A percentile compares a stretch with the other conserved stretches of the same genome.
Evolutionary conservation across 1,140 invertebrate species (phyloP).

Genomic region (Pachypsylla venusta): DNA sequence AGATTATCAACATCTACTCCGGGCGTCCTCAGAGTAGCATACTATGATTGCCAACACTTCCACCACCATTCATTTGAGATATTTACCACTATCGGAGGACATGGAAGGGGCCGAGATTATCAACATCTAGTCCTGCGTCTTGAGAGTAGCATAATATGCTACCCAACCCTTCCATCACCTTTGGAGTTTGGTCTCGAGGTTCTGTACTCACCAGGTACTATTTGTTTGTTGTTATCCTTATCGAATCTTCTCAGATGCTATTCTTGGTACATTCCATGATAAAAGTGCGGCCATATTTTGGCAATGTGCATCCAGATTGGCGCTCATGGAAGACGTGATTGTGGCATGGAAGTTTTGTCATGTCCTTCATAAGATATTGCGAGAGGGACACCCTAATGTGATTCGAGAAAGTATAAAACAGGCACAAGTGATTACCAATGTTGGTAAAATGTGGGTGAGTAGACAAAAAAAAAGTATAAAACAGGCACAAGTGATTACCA

Average conservation of each 20-base stretch:
- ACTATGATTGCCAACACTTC: too few species aligned
- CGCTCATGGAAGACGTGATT: slow-evolving; percentile 80
- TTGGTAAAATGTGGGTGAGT: slow-evolving; percentile 77
- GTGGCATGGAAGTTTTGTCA: slow-evolving; percentile 98
- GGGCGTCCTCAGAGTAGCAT: too few species aligned
- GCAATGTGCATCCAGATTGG: slow-evolving; percentile 63
- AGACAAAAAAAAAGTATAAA: slow-evolving; percentile 51
- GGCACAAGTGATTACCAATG: slow-evolving; percentile 54
- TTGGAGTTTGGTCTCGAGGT: too few species aligned
- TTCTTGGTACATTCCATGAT: slow-evolving; percentile 90
- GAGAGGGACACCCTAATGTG: slow-evolving; percentile 83
- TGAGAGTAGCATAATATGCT: too few species aligned
- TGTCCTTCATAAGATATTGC: slow-evolving; percentile 85
- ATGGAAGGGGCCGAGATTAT: too few species aligned
- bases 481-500: slow-evolving; percentile 55
- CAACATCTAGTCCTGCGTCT: too few species aligned
- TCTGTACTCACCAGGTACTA: too few species aligned
- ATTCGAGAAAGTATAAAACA: slow-evolving; percentile 71
- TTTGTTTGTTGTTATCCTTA: too few species aligned
- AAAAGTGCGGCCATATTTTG: slow-evolving; percentile 82
- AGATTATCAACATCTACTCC: too few species aligned
- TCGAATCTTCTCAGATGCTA: slow-evolving; percentile 59
- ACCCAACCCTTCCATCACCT: too few species aligned
- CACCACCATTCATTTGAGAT: too few species aligned
- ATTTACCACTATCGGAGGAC: too few species aligned